Conservation (phyloP, 2,888 invertebrate species). For the Drosophila nr. medialis region DNA sequence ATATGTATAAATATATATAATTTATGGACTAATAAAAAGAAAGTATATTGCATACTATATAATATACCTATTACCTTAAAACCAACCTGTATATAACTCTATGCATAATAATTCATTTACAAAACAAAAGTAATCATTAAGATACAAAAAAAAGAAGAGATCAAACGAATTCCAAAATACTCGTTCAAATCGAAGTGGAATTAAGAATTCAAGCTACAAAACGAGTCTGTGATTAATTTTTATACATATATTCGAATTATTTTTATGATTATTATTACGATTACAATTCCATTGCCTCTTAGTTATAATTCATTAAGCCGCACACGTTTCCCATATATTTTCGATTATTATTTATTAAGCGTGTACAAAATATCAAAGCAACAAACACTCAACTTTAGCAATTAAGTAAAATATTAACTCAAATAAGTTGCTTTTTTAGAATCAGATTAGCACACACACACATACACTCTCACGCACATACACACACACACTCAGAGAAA, state of each 20-base stretch:
- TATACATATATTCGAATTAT: slow-evolving; percentile 39
- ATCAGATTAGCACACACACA: slow-evolving; percentile 6
- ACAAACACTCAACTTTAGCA: slow-evolving; percentile 30
- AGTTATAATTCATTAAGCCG: slow-evolving; percentile 41
- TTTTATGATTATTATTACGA: slow-evolving; percentile 34
- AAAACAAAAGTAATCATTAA: slow-evolving; percentile 14
- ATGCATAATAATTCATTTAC: slow-evolving; percentile 27
- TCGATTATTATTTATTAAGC: slow-evolving; percentile 47
- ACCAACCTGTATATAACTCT: slow-evolving; percentile 42
- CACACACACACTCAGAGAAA: slow-evolving; percentile 7
- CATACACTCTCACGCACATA: slow-evolving; percentile 5
- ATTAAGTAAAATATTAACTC: slow-evolving; percentile 30
- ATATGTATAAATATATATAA: slow-evolving; percentile 28
- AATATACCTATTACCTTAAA: slow-evolving; percentile 39
- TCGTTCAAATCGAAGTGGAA: slow-evolving; percentile 29
- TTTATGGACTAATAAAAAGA: slow-evolving; percentile 64
- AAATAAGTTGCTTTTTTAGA: slow-evolving; percentile 22
- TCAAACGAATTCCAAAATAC: slow-evolving; percentile 19
- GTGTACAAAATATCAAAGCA: slow-evolving; percentile 14
- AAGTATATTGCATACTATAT: slow-evolving; percentile 54
- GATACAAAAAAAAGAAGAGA: background rate
- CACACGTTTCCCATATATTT: slow-evolving; percentile 21
- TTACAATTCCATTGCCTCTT: slow-evolving; percentile 43
- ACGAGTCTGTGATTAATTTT: slow-evolving; percentile 74
- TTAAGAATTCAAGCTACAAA: slow-evolving; percentile 43